phyloP scores from a whole-genome alignment of 1,140 invertebrate genomes.

The Teleopsis dalmanni region DNA sequence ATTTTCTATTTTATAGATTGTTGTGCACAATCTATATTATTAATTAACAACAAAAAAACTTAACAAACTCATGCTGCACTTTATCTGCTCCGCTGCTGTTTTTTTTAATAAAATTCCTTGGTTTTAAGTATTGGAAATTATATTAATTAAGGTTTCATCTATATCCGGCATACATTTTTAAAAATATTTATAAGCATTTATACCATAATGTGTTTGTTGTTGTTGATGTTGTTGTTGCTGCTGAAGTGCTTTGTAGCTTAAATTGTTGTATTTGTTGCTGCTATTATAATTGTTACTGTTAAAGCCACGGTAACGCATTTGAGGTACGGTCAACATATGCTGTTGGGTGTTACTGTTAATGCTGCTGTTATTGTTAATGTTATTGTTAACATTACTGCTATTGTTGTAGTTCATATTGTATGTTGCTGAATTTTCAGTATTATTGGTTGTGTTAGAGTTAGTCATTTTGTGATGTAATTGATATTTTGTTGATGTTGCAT shows the following conservation, averaged over 20 bases:
- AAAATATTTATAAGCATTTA: not conserved
- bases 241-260: not conserved
- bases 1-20: too few species aligned
- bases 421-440: conserved; percentile 14
- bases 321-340: not conserved
- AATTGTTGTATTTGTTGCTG: conserved; percentile 8
- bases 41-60: too few species aligned
- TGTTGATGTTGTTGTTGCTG: conserved; percentile 9
- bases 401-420: conserved; percentile 11
- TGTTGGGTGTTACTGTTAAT: conserved; percentile 1
- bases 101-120: too few species aligned
- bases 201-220: not conserved
- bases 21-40: too few species aligned
- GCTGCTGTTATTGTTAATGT: not conserved
- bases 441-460: conserved; percentile 16
- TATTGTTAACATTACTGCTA: conserved; percentile 9
- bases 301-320: conserved; percentile 2
- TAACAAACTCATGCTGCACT: too few species aligned
- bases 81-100: not conserved
- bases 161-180: too few species aligned
- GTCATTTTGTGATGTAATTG: conserved; percentile 13
- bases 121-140: too few species aligned
- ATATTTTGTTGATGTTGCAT: conserved; percentile 17
- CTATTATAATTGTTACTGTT: conserved; percentile 4
- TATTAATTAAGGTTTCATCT: too few species aligned